phyloP scores from a whole-genome alignment of 2,888 invertebrate genomes.

The Hydrotaea diabolus region DNA sequence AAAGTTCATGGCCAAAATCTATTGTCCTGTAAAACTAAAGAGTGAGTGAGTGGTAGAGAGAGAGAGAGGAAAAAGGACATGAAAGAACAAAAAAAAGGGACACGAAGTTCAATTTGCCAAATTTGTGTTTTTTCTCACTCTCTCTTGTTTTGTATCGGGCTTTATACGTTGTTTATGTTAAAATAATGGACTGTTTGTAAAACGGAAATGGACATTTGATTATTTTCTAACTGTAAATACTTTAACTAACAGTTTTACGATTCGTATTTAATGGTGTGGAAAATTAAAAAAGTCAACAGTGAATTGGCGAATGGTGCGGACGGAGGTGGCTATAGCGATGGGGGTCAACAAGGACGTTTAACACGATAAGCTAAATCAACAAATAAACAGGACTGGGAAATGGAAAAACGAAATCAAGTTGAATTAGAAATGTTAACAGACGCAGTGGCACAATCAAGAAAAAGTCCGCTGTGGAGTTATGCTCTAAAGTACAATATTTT shows the following conservation, averaged over 20 bases:
- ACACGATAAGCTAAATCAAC: constrained; percentile 13
- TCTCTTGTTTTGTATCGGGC: not conserved
- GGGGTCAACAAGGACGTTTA: constrained; percentile 13
- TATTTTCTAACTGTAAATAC: constrained; percentile 32
- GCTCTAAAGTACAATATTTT: too few species aligned
- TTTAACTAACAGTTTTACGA: constrained; percentile 32
- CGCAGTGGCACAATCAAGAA: constrained; percentile 9
- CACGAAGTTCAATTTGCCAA: constrained; percentile 12
- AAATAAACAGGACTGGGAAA: not conserved
- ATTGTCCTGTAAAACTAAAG: not conserved
- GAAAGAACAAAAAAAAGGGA: not conserved
- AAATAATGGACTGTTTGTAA: constrained; percentile 36
- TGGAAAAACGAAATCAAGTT: not conserved
- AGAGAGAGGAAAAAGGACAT: too few species aligned
- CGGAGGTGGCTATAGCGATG: not conserved
- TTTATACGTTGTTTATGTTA: constrained; percentile 31
- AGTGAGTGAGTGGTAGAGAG: not conserved
- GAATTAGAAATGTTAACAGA: not conserved
- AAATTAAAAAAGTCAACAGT: constrained; percentile 32
- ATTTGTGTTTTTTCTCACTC: not conserved
- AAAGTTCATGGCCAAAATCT: constrained; percentile 41
- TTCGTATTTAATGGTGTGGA: constrained; percentile 25
- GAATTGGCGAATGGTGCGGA: too few species aligned
- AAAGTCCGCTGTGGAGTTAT: not conserved
- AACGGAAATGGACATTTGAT: constrained; percentile 40